Base-by-base conservation (phyloP, 2,797 vertebrate species). In the Crax fasciolata region DNA sequence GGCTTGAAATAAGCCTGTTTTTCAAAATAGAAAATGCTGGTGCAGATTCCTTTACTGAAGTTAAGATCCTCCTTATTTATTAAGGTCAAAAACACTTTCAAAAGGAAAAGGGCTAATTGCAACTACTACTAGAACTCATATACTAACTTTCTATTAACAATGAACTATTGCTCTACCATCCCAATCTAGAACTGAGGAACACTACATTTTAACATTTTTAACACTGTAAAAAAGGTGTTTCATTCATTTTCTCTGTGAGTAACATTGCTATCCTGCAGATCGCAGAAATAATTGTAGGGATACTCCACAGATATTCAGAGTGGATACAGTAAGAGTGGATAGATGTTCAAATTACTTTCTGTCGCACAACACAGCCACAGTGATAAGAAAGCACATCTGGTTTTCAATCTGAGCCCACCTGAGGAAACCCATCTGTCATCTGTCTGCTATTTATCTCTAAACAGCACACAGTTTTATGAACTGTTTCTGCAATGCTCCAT, bases 251-350 rank as follows among this genome's bases (percentile, higher is more conserved):
- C 91, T 49, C 57, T 75, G 15, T 9, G 4, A 86, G 38, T 75
- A 88, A 62, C 6, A 35, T 1, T 16, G 1, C 16, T 27, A 66
- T 0, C 0, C 25, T 38, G 80, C 13, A 57, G 66, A 62, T 0
- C 21, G 27, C n/a, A 70, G 85, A 82, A 41, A 11, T 9, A 46
- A 51, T 5, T 28, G 10, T 9, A 72, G 23, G 25, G 51, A 70
- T n/a, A 21, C 1, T 23, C 6, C 43, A 28, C 27, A 63, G 61
- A 63, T 43, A 30, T 30, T 43, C 39, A 15, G 61, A 63, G 61
- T 13, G 13, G 14, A 43, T 63, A 63, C 13, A 13, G 12, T 30
- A 30, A 30, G 27, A 62, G 27, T 6, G 10, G 13, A 67, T 23
- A 84, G 85, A 71, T 24, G n/a, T 14, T 30, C 62, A 87, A n/a